Evolutionary conservation across 1,140 invertebrate species (phyloP), one percentile per base, ranked within the genome.

Genomic region (Drepana arcuata): DNA sequence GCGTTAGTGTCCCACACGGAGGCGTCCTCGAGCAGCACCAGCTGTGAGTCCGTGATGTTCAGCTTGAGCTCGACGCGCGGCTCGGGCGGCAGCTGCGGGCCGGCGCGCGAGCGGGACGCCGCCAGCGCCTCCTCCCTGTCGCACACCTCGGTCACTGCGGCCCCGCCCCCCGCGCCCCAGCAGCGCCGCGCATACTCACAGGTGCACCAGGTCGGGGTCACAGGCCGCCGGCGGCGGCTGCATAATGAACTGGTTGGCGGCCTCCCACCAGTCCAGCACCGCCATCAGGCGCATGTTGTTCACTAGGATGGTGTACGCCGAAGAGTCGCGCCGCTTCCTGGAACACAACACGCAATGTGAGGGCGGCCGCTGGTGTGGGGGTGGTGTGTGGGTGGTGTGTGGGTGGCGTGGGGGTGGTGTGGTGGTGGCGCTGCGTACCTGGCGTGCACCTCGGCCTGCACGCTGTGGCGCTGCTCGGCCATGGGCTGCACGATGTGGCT

Each of bases 211-310:
- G 37, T 71, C 74, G 2, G 63, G 51, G 34, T 79, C 75, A 2
- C 57, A 59, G 12, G 62, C 21, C 7, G 75, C 66, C 26, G 58
- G 54, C 21, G 77, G 75, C 30, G 77, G 63, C 60, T 81, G 79
- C 79, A 79, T 69, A 34, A 99, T 84, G 73, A 97, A 99, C 51
- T 95, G 90, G 51, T 89, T 88, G 0, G 95, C 87, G 7, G 90
- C 88, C 64, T 96, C 90, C 88, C 97, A 92, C 94, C 96, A 99
- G 74, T 98, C 95, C 51, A 98, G 85, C 29, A 98, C 92, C 0
- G 94, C 92, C 86, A 98, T 96, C 2, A 99, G 77, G 30, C 96
- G 86, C 94, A 99, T 97, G 66, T 97, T 97, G 69, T 98, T 97
- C 2, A 99, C 83, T 11, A 99, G 80, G 35, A 99, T 90, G 0